A percentile compares a stretch with the other conserved stretches of the same genome.
These are phyloP conservation scores for Cryptus viduatorius DNA, from an alignment of 2,888 invertebrate genomes.

Conservation along the genomic window DNA sequence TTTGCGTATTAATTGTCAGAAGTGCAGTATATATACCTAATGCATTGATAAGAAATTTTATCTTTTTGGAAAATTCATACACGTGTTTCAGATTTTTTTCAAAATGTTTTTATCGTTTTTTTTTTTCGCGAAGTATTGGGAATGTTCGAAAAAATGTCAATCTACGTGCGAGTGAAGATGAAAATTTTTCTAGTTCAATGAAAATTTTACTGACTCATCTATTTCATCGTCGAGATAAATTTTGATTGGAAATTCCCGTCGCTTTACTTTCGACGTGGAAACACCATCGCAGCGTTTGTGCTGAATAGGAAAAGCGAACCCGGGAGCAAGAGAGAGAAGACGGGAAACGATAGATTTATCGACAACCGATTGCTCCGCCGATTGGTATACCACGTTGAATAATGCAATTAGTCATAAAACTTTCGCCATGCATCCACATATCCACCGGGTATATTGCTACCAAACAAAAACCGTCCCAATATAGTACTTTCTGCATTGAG, in stretches of 20 bases:
- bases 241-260: slow-evolving; percentile 33
- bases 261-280: slow-evolving; percentile 24
- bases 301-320: slow-evolving; percentile 4
- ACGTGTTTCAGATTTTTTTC: no score
- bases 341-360: slow-evolving; percentile 34
- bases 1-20: no score
- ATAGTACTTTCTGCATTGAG: slow-evolving; percentile 29
- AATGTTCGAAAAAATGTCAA: not conserved
- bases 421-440: slow-evolving; percentile 41
- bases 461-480: slow-evolving; percentile 25
- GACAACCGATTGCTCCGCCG: slow-evolving; percentile 51
- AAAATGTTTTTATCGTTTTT: no score
- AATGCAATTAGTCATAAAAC: slow-evolving; percentile 62
- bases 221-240: slow-evolving; percentile 26
- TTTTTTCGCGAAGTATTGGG: not conserved
- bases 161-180: not conserved
- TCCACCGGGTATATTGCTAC: slow-evolving; percentile 4
- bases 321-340: slow-evolving; percentile 8
- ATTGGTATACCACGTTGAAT: slow-evolving; percentile 54
- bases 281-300: slow-evolving; percentile 31
- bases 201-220: slow-evolving; percentile 18
- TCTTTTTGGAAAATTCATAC: no score
- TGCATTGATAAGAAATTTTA: no score
- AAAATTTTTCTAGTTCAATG: not conserved
- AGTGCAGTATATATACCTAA: no score